A percentile compares a stretch with the other conserved stretches of the same genome.
phyloP scores from a whole-genome alignment of 2,888 invertebrate species.

The Craniophora ligustri region DNA sequence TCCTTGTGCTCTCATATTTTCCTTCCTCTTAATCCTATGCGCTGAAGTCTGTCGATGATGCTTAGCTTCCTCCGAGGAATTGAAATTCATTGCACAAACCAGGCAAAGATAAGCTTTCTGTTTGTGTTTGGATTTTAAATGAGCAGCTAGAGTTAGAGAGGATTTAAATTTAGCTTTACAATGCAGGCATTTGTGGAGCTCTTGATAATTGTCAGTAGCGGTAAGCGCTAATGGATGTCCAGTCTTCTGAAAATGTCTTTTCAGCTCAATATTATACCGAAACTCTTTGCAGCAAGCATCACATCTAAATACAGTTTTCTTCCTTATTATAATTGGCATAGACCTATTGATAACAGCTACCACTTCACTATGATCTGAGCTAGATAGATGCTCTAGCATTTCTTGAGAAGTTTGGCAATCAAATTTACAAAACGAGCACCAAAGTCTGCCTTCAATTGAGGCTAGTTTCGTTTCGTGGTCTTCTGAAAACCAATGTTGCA shows the following conservation, averaged over 20 bases:
- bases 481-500: slow-evolving; percentile 92
- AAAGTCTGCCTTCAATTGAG: slow-evolving; percentile 89
- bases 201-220: slow-evolving; percentile 91
- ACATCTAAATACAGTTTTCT: slow-evolving; percentile 90
- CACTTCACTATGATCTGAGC: slow-evolving; percentile 91
- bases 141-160: slow-evolving; percentile 90
- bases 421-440: slow-evolving; percentile 93
- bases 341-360: slow-evolving; percentile 93
- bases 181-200: slow-evolving; percentile 88
- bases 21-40: slow-evolving; percentile 90
- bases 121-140: slow-evolving; percentile 90
- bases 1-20: slow-evolving; percentile 75
- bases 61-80: slow-evolving; percentile 89
- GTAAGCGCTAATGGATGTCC: slow-evolving; percentile 85
- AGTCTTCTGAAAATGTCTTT: slow-evolving; percentile 87
- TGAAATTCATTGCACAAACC: slow-evolving; percentile 90
- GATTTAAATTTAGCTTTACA: slow-evolving; percentile 90
- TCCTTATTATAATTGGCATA: slow-evolving; percentile 93
- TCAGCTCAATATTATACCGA: slow-evolving; percentile 92
- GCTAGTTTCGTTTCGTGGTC: slow-evolving; percentile 87
- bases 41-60: slow-evolving; percentile 90
- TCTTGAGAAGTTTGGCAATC: slow-evolving; percentile 89
- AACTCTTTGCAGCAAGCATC: slow-evolving; percentile 91
- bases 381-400: slow-evolving; percentile 91
- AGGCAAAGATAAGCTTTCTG: slow-evolving; percentile 90